These are phyloP conservation scores for Temnothorax nylanderi DNA, from an alignment of 1,140 invertebrate genomes.

Conservation along the genomic window DNA sequence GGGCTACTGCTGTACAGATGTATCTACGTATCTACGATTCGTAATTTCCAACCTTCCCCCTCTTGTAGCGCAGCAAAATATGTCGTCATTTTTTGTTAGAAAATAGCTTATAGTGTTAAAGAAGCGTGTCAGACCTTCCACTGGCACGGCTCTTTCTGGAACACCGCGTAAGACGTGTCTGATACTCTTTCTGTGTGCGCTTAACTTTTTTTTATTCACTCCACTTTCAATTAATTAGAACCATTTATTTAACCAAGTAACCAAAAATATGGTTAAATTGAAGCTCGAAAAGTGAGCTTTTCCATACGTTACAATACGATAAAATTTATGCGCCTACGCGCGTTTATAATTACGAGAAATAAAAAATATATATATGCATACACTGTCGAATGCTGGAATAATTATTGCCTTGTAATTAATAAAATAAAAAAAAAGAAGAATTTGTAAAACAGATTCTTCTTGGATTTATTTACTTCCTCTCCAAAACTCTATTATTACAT, in stretches of 20 bases:
- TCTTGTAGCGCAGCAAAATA: slow-evolving; percentile 6
- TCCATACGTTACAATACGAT: neutral
- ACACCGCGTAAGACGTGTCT: no score
- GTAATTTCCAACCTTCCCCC: slow-evolving; percentile 22
- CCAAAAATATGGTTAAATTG: neutral
- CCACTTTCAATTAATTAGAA: slow-evolving; percentile 31
- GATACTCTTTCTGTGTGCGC: no score
- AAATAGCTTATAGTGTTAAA: neutral
- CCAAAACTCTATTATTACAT: neutral
- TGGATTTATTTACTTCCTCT: neutral
- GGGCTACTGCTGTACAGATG: neutral
- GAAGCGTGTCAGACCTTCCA: no score
- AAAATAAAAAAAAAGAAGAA: neutral
- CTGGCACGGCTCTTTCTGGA: no score
- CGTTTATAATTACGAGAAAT: slow-evolving; percentile 38
- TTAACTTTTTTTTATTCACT: neutral
- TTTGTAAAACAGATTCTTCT: no score
- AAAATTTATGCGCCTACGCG: neutral
- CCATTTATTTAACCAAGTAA: neutral
- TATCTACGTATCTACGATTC: slow-evolving; percentile 25
- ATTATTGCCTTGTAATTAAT: neutral
- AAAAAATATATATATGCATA: neutral
- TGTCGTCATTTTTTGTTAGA: neutral
- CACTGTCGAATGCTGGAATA: neutral
- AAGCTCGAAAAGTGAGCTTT: neutral